A percentile compares a stretch with the other conserved stretches of the same genome.
phyloP scores from a whole-genome alignment of 2,797 vertebrate genomes.

The Arremon brunneinucha region DNA sequence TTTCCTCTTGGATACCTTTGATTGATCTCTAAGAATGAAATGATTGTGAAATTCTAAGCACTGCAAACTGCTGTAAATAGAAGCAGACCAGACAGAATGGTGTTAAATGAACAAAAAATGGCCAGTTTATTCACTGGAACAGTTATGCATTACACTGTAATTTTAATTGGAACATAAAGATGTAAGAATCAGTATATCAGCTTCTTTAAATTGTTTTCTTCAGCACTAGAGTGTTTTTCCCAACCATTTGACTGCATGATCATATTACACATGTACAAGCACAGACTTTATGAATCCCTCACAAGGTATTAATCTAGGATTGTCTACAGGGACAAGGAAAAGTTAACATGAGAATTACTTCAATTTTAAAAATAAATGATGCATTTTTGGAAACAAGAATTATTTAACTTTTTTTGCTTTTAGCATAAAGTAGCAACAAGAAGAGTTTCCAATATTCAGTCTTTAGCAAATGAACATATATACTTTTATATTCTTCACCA shows the following conservation, averaged over 20 bases:
- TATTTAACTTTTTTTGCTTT: slow-evolving; percentile 58
- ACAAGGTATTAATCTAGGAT: slow-evolving; percentile 65
- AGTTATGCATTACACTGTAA: slow-evolving; percentile 76
- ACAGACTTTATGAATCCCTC: slow-evolving; percentile 65
- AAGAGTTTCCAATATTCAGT: slow-evolving; percentile 56
- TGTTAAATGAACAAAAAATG: slow-evolving; percentile 77
- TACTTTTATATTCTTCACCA: slow-evolving; percentile 63
- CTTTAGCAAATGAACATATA: slow-evolving; percentile 66
- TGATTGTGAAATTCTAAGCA: background rate
- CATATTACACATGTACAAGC: slow-evolving; percentile 67
- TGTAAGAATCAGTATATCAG: slow-evolving; percentile 65
- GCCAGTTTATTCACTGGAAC: slow-evolving; percentile 80
- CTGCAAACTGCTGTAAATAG: background rate
- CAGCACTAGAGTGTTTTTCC: slow-evolving; percentile 67
- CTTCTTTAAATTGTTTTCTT: slow-evolving; percentile 69
- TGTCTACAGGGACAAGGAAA: slow-evolving; percentile 66
- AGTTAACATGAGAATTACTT: slow-evolving; percentile 63
- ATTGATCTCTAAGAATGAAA: background rate
- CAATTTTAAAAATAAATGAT: slow-evolving; percentile 62
- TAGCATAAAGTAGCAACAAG: slow-evolving; percentile 69
- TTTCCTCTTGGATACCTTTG: background rate
- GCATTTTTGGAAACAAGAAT: slow-evolving; percentile 63
- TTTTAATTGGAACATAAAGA: slow-evolving; percentile 72
- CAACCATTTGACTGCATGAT: slow-evolving; percentile 67
- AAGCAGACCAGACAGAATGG: slow-evolving; percentile 39